A percentile compares a stretch with the other conserved stretches of the same genome.
phyloP scores from a whole-genome alignment of 53 echinoderm and acorn worm species.

The Astropecten irregularis region DNA sequence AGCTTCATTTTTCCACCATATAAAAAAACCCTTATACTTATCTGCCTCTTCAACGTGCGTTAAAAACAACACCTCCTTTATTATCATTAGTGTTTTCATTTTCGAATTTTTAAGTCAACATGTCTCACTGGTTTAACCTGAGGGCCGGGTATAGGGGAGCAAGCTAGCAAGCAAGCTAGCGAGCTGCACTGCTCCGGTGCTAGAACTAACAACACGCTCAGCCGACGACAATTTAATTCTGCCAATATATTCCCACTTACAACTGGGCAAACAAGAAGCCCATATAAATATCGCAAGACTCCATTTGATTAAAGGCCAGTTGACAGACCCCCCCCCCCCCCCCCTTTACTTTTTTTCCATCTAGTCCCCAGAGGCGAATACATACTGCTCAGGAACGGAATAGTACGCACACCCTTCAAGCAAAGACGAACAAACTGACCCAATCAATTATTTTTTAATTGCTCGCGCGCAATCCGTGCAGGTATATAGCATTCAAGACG shows the following conservation, averaged over 20 bases:
- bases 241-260: constrained; percentile 54
- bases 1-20: no score
- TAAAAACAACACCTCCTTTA: no score
- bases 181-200: neutral
- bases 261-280: constrained; percentile 47
- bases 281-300: constrained; percentile 10
- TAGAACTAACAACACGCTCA: neutral
- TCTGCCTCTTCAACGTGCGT: no score
- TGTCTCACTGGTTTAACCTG: neutral
- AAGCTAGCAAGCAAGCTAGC: no score
- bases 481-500: no score
- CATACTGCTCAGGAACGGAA: no score
- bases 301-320: constrained; percentile 21
- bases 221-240: constrained; percentile 26
- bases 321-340: neutral
- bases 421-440: neutral
- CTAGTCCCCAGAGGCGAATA: no score
- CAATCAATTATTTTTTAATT: constrained; percentile 37
- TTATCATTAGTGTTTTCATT: neutral
- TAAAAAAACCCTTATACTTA: no score
- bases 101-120: constrained; percentile 12
- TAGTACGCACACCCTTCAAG: no score
- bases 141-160: neutral
- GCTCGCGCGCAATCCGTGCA: neutral
- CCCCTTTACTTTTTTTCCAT: no score